phyloP scores from a whole-genome alignment of 2,797 vertebrate genomes.

The Rhynchotus rufescens region DNA sequence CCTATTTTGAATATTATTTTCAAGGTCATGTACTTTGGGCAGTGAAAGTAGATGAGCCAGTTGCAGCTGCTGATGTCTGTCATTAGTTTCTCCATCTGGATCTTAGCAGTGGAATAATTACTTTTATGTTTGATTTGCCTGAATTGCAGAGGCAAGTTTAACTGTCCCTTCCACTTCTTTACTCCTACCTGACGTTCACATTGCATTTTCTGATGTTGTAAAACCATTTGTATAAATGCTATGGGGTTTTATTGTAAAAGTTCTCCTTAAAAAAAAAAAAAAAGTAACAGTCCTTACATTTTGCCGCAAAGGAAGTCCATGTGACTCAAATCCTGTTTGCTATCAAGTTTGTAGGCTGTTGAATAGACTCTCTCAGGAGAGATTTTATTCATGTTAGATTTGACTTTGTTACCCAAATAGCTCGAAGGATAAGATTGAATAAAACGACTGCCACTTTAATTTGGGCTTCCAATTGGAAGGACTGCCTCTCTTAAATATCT shows the following conservation, averaged over 20 bases:
- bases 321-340: slow-evolving; percentile 28
- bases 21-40: neutral
- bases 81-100: neutral
- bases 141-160: neutral
- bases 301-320: neutral
- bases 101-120: neutral
- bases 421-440: neutral
- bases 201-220: neutral
- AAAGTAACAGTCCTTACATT: neutral
- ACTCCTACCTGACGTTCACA: neutral
- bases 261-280: neutral
- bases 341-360: neutral
- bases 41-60: neutral
- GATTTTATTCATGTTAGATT: slow-evolving; percentile 19
- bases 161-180: neutral
- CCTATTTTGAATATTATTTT: neutral
- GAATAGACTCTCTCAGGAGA: slow-evolving; percentile 7
- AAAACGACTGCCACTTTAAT: slow-evolving; percentile 1
- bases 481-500: neutral
- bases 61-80: neutral
- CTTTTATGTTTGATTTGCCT: neutral
- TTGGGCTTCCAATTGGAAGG: slow-evolving; percentile 4
- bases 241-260: neutral
- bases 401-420: neutral
- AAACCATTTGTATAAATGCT: neutral